Evolutionary conservation across 2,113 vertebrate species (phyloP).

Genomic region (Laticauda laticaudata): DNA sequence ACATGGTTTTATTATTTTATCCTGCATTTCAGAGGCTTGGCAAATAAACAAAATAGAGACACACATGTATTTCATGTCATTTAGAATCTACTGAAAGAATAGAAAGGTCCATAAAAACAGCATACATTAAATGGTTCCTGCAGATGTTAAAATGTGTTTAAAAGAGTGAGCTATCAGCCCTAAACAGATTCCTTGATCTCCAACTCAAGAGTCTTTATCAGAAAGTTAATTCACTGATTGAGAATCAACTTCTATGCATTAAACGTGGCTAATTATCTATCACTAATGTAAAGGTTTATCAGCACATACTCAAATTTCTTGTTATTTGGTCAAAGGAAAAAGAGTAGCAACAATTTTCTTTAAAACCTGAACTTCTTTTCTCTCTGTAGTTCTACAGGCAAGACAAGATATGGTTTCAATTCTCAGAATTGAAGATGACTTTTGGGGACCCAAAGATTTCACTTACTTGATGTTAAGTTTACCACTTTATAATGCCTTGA

Average conservation of each 20-base stretch:
- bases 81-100: not conserved
- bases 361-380: not conserved
- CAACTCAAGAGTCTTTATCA: not conserved
- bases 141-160: not conserved
- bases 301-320: not conserved
- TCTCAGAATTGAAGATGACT: not conserved
- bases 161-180: not conserved
- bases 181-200: not conserved
- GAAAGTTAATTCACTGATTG: not conserved
- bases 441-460: not conserved
- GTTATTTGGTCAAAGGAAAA: not conserved
- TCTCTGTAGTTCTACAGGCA: not conserved
- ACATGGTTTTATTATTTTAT: not conserved
- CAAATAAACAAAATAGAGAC: not conserved
- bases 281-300: not conserved
- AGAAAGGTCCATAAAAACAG: not conserved
- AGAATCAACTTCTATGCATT: not conserved
- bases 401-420: not conserved
- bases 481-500: too few relatives aligned
- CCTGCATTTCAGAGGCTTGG: not conserved
- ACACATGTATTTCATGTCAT: not conserved
- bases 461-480: not conserved
- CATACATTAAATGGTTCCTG: not conserved
- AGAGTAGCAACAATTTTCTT: not conserved
- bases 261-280: not conserved